Evolutionary conservation across 2,113 vertebrate species (phyloP), one percentile per base, ranked within the genome.

Genomic region (Gymnobelideus leadbeateri): DNA sequence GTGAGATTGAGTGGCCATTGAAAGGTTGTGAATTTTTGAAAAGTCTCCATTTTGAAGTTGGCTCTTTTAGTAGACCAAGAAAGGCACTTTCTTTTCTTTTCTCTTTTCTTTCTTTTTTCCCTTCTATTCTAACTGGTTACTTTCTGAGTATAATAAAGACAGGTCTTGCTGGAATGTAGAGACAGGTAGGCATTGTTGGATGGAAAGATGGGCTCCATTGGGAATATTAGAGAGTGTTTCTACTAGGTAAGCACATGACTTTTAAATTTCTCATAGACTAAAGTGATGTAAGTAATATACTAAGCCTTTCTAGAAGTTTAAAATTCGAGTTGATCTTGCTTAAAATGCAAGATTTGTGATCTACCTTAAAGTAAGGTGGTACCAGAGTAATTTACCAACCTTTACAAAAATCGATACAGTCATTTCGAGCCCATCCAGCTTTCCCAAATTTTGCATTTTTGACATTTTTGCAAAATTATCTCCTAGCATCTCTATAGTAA

Each of bases 391-490:
- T 98, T 97, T 97, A 97, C 93, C 96, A 97, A 97, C 93, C 84
- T 96, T 98, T 97, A 96, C 50, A 97, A 97, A 84, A 99, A 98
- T 98, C 98, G 51, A 98, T 98, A 96, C 0, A 51, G 89, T 95
- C 97, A 91, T 98, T 97, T 98, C 93, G 92, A 97, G 94, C 95
- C 95, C 95, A 98, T 97, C 96, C 95, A 96, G 93, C 95, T 97
- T 97, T 97, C 95, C 91, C 95, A 97, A 98, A 97, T 98, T 98
- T 98, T 98, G 97, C 97, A 95, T 98, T 98, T 98, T 96, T 96
- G 98, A 98, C 96, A 96, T 96, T 96, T 98, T 98, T 98, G 95
- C 95, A 98, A 96, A 98, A 98, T 98, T 98, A 98, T 98, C 95
- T 98, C 84, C 94, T 97, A 95, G 94, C 96, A 96, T 94, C 94